These are phyloP conservation scores for Leucania comma DNA, from an alignment of 2,888 invertebrate species.

Conservation along the genomic window DNA sequence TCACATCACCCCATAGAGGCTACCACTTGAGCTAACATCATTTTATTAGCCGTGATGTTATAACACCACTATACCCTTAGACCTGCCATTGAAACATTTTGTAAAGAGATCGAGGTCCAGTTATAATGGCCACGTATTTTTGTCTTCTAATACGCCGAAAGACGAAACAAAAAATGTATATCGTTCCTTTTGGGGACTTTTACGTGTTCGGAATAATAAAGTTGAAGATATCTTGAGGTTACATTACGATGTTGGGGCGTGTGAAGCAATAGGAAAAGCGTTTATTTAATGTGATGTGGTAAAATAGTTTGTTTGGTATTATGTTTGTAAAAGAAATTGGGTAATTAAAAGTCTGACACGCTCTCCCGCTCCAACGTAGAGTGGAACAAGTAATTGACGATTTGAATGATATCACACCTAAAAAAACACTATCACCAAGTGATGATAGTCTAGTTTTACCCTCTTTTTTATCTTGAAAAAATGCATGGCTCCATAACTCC, in stretches of 20 bases:
- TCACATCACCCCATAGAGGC: constrained; percentile 24
- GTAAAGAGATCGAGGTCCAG: constrained; percentile 46
- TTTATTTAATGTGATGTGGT: too few relatives aligned
- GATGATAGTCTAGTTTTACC: too few relatives aligned
- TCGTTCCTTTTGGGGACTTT: constrained; percentile 65
- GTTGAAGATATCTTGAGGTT: constrained; percentile 47
- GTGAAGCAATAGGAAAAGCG: neutral
- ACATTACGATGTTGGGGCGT: constrained; percentile 26
- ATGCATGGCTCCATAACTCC: too few relatives aligned
- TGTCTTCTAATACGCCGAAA: constrained; percentile 68
- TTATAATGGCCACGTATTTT: constrained; percentile 59
- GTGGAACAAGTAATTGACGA: too few relatives aligned
- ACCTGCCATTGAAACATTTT: constrained; percentile 50
- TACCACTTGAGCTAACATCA: constrained; percentile 75
- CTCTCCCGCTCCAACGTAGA: too few relatives aligned
- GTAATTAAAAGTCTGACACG: too few relatives aligned
- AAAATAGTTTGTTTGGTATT: too few relatives aligned
- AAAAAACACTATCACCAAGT: too few relatives aligned
- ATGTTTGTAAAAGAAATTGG: too few relatives aligned
- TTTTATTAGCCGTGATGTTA: constrained; percentile 78
- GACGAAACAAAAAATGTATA: constrained; percentile 65
- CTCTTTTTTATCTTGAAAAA: too few relatives aligned
- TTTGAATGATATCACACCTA: too few relatives aligned
- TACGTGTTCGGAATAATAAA: constrained; percentile 71
- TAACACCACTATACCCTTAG: constrained; percentile 57